These are phyloP conservation scores for Hypselothyrea guttata DNA, from an alignment of 2,888 invertebrate species.

Conservation along the genomic window DNA sequence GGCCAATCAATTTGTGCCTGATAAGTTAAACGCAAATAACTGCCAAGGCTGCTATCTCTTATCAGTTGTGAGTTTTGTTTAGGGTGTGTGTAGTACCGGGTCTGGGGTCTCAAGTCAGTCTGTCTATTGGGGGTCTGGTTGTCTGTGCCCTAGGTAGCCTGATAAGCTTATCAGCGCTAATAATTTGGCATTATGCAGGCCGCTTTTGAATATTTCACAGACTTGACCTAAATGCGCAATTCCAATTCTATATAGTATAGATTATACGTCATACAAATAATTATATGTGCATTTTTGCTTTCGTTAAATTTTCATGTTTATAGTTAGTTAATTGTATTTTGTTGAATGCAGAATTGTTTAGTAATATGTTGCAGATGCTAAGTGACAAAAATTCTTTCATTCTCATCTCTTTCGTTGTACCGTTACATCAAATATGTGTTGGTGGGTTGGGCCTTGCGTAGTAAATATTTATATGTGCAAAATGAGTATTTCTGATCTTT, in stretches of 20 bases:
- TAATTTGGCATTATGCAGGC: constrained; percentile 43
- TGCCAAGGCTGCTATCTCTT: constrained; percentile 16
- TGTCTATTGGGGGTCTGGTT: constrained; percentile 65
- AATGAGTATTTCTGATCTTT: no score
- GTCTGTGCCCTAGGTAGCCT: constrained; percentile 9
- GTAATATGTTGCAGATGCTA: no score
- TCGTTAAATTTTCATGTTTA: no score
- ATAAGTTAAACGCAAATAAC: constrained; percentile 28
- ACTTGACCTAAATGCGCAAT: constrained; percentile 73
- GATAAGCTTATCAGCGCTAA: constrained; percentile 49
- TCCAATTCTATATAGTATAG: constrained; percentile 21
- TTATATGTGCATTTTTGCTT: constrained; percentile 58
- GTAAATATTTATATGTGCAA: no score
- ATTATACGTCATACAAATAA: constrained; percentile 9
- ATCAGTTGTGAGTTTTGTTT: constrained; percentile 19
- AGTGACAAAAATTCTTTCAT: no score
- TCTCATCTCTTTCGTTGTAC: no score
- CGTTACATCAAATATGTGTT: no score
- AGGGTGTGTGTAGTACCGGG: neutral
- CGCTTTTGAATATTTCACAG: constrained; percentile 37
- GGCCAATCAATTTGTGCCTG: constrained; percentile 18
- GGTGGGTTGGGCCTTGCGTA: no score
- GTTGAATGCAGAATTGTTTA: no score
- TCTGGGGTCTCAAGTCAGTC: constrained; percentile 2
- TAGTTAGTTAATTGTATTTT: no score